Conservation (phyloP, 2,888 invertebrate species). For the Ochlodes sylvanus region DNA sequence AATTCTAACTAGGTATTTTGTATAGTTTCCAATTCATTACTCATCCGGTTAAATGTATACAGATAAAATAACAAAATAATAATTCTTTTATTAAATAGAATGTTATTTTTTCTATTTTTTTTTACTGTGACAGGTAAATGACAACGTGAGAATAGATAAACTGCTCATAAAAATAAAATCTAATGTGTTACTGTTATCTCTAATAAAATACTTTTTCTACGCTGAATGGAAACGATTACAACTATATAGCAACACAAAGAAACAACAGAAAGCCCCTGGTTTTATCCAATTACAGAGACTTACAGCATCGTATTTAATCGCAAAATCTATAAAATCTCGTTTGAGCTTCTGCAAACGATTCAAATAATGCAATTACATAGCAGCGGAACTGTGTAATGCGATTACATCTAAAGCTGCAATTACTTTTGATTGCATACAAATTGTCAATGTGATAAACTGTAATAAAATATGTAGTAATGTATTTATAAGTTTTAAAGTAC, state of each 20-base stretch:
- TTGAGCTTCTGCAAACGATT: slow-evolving; percentile 15
- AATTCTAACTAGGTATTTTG: neutral
- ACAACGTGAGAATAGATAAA: no score
- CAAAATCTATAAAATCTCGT: slow-evolving; percentile 11
- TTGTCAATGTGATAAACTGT: neutral
- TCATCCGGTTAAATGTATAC: no score
- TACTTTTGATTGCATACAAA: slow-evolving; percentile 13
- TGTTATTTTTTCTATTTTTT: no score
- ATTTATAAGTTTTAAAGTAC: neutral
- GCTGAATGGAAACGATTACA: no score
- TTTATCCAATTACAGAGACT: neutral
- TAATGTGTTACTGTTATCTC: no score
- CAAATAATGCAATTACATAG: slow-evolving; percentile 11
- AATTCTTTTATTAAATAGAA: no score
- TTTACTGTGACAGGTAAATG: no score
- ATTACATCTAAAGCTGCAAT: slow-evolving; percentile 24
- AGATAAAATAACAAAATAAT: no score
- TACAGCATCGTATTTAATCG: slow-evolving; percentile 3
- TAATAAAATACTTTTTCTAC: no score
- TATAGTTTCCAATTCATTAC: neutral
- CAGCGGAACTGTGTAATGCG: slow-evolving; percentile 14
- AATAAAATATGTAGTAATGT: neutral
- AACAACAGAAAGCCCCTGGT: neutral
- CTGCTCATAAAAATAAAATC: no score
- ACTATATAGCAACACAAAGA: no score